Conservation (phyloP, 2,888 invertebrate species). For the Syrphus vitripennis region DNA sequence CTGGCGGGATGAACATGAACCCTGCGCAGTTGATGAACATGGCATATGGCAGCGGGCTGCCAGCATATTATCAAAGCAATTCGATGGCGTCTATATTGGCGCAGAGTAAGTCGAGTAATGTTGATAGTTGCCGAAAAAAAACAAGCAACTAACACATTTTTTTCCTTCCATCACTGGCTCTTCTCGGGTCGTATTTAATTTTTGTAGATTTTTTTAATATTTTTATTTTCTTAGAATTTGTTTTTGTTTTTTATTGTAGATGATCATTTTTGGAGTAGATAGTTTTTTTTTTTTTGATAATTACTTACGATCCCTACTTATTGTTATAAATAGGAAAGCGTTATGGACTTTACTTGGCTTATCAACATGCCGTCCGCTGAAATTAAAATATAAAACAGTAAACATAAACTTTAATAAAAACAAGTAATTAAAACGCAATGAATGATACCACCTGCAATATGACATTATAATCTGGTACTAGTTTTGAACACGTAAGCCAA, state of each 20-base stretch:
- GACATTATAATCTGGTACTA: no score
- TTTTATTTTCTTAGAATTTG: slow-evolving; percentile 39
- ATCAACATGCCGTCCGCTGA: no score
- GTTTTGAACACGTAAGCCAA: no score
- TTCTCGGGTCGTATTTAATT: background rate
- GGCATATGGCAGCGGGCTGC: slow-evolving; percentile 80
- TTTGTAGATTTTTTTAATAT: background rate
- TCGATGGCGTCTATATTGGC: slow-evolving; percentile 89
- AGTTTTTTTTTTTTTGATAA: background rate
- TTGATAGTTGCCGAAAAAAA: slow-evolving; percentile 77
- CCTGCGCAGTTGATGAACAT: slow-evolving; percentile 79
- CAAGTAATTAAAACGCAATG: no score
- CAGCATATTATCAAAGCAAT: slow-evolving; percentile 79
- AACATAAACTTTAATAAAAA: no score
- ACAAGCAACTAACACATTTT: slow-evolving; percentile 70
- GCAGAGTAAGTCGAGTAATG: slow-evolving; percentile 88
- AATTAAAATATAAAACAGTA: no score
- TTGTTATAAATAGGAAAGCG: no score
- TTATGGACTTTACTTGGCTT: no score
- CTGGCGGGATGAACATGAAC: slow-evolving; percentile 70
- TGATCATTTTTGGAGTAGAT: background rate
- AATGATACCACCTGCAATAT: no score
- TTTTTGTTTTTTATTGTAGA: slow-evolving; percentile 38
- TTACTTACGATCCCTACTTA: no score
- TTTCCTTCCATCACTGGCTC: background rate